phyloP scores from a whole-genome alignment of 2,888 invertebrate genomes.

The Acanthosepion pharaonis region DNA sequence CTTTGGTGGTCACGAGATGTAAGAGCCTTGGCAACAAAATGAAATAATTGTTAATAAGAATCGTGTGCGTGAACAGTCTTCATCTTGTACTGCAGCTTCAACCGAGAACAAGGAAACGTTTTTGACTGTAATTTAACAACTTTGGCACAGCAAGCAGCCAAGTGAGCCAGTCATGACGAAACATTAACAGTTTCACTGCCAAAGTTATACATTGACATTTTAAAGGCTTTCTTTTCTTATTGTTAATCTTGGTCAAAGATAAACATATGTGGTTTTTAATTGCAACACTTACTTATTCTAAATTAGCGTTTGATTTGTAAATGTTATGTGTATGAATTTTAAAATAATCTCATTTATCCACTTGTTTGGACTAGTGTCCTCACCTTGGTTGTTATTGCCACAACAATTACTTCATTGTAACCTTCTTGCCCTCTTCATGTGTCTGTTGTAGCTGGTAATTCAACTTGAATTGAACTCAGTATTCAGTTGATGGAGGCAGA shows the following conservation, averaged over 20 bases:
- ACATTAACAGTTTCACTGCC: background rate
- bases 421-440: too few species aligned
- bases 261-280: background rate
- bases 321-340: too few species aligned
- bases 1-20: slow-evolving; percentile 13
- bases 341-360: too few species aligned
- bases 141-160: slow-evolving; percentile 33
- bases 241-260: background rate
- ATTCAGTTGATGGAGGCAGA: too few species aligned
- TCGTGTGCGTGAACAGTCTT: slow-evolving; percentile 1
- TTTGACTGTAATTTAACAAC: slow-evolving; percentile 33
- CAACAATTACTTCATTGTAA: too few species aligned
- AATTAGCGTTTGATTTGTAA: too few species aligned
- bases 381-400: too few species aligned
- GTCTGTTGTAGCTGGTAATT: too few species aligned
- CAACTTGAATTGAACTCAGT: too few species aligned
- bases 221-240: background rate
- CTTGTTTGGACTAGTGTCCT: too few species aligned
- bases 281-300: background rate
- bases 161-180: background rate
- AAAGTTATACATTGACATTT: background rate
- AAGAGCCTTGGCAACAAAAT: slow-evolving; percentile 21
- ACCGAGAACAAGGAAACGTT: slow-evolving; percentile 11
- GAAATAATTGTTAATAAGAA: slow-evolving; percentile 33
- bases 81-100: slow-evolving; percentile 8